Evolutionary conservation across 1,140 invertebrate genomes (phyloP), one percentile per base, ranked within the genome.

Genomic region (Zaprionus inermis): DNA sequence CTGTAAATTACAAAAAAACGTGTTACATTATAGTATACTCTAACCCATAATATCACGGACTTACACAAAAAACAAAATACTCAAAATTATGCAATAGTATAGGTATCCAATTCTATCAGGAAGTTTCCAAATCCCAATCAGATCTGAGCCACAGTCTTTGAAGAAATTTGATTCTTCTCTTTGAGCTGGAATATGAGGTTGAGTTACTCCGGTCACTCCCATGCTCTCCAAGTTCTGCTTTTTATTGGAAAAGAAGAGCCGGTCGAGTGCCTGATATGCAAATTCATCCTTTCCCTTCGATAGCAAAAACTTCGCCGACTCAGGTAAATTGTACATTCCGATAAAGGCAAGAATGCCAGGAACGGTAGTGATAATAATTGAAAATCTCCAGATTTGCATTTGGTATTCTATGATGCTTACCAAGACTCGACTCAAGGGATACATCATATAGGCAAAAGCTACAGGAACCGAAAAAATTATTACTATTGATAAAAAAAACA

Each of bases 221-320:
- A 66, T 5, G 18, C 52, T 66, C 1, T 22, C 5, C 18, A 68
- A n/a, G 10, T 41, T 44, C 20, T 16, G 5, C 6, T 24, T n/a
- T 3, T 22, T 63, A 30, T 68, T 77, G 0, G 5, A 9, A 1
- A 5, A 1, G 16, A 46, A 73, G 4, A 77, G 34, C 0, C 28
- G 57, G 58, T 77, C 16, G 10, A 77, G 46, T 0, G 3, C 51
- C 3, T 72, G 9, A 18, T 49, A 73, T 14, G 74, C 74, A 6
- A 10, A 24, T 12, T 64, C 52, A 3, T 7, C 2, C 7, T 73
- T 0, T 0, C 58, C 52, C 1, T 57, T n/a, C 1, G 54, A 54
- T 6, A 73, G n/a, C 22, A 68, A 5, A 54, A 55, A 77, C 36
- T 77, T 72, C 0, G 64, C 51, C 1, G 70, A 44, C 14, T 77